Percentiles rank a stretch among this genome's conserved stretches.
Evolutionary conservation across 2,888 invertebrate species (phyloP).

Genomic region (Drosophila neotestacea): DNA sequence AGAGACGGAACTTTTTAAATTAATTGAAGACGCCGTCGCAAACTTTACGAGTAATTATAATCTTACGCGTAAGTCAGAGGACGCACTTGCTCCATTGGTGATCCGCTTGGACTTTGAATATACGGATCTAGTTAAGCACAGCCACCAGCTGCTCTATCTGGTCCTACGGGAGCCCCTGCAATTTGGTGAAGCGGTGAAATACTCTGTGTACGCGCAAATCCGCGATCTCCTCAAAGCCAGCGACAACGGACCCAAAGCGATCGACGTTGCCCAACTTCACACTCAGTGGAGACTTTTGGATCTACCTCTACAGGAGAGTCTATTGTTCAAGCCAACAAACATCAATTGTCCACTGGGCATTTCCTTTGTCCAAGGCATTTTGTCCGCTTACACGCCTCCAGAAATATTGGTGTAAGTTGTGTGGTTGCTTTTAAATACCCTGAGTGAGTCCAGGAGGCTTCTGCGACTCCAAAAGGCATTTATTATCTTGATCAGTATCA

Average conservation of each 20-base stretch:
- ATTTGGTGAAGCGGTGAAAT: slow-evolving; percentile 77
- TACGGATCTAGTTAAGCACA: slow-evolving; percentile 54
- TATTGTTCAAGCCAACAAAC: slow-evolving; percentile 64
- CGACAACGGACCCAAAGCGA: slow-evolving; percentile 46
- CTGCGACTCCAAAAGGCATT: too few relatives aligned
- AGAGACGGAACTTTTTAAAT: slow-evolving; percentile 65
- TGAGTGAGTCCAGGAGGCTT: too few relatives aligned
- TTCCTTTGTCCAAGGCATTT: slow-evolving; percentile 72
- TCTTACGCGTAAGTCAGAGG: slow-evolving; percentile 67
- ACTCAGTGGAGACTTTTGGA: slow-evolving; percentile 75
- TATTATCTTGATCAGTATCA: too few relatives aligned
- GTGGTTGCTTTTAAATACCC: slow-evolving; percentile 1
- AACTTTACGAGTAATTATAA: slow-evolving; percentile 64
- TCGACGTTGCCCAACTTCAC: slow-evolving; percentile 81
- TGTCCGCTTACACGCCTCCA: slow-evolving; percentile 76
- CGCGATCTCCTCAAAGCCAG: slow-evolving; percentile 55
- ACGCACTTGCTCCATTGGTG: slow-evolving; percentile 74
- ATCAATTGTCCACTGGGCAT: slow-evolving; percentile 68
- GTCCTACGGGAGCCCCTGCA: slow-evolving; percentile 78
- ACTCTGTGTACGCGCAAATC: slow-evolving; percentile 73
- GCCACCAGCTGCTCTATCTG: slow-evolving; percentile 66
- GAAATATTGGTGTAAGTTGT: slow-evolving; percentile 76
- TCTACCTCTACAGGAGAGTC: slow-evolving; percentile 68
- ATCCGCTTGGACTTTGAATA: slow-evolving; percentile 74
- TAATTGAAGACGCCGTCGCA: slow-evolving; percentile 67